phyloP scores from a whole-genome alignment of 2,113 vertebrate species.

The Halichoeres trimaculatus region DNA sequence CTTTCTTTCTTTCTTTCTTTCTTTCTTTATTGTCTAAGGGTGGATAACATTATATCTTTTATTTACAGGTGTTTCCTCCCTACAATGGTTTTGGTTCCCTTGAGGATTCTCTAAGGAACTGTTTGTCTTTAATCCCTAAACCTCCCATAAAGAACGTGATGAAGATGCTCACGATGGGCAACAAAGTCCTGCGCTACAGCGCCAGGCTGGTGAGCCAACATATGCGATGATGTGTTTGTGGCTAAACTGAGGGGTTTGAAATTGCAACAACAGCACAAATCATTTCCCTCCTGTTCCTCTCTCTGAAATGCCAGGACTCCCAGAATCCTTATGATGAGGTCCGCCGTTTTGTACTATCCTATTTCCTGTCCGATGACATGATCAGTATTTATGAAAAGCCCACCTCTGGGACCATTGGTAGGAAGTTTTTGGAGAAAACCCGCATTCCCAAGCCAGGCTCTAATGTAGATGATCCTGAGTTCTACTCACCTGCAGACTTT shows the following conservation, averaged over 20 bases:
- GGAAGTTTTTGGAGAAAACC: constrained; percentile 88
- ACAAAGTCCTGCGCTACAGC: constrained; percentile 88
- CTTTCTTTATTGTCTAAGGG: not conserved
- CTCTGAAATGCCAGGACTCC: constrained; percentile 84
- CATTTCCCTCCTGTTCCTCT: not conserved
- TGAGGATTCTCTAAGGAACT: constrained; percentile 94
- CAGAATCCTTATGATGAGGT: constrained; percentile 83
- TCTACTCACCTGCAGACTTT: constrained; percentile 90
- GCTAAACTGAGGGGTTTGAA: too few species aligned
- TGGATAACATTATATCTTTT: not conserved
- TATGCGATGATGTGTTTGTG: not conserved
- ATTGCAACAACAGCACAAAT: not conserved
- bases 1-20: not conserved
- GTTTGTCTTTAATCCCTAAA: constrained; percentile 88
- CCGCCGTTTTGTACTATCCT: constrained; percentile 89
- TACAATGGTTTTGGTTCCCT: constrained; percentile 93
- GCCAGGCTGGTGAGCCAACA: constrained; percentile 86
- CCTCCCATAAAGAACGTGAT: constrained; percentile 86
- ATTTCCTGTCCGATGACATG: constrained; percentile 87
- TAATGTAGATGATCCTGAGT: constrained; percentile 80
- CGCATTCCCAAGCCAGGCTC: constrained; percentile 87
- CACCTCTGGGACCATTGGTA: constrained; percentile 87
- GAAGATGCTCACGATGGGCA: constrained; percentile 89
- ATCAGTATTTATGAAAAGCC: constrained; percentile 92
- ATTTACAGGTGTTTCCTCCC: constrained; percentile 87